Base-by-base conservation (phyloP, 2,797 vertebrate genomes). In the Acrossocheilus fasciatus region DNA sequence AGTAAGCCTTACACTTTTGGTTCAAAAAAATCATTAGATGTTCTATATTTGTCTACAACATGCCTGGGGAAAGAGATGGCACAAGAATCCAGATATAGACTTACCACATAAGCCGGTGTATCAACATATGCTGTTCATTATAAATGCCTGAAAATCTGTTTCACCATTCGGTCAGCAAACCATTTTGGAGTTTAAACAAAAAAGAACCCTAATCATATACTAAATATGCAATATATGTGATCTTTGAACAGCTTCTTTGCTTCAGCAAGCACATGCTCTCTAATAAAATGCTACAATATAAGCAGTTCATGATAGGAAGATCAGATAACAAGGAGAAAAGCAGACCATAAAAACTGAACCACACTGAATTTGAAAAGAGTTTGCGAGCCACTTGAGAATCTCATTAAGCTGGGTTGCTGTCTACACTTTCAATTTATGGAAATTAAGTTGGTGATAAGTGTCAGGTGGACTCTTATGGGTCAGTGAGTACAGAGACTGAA, bases 321-420 rank as follows among this genome's bases (percentile, higher is more conserved):
- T 62, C 64, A 17, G 43, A 70, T 66, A 15, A 50, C 47, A 34
- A 20, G 81, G 52, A 64, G 30, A 84, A 68, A 88, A 87, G 54
- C 70, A 87, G 45, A 76, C 59, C 87, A 83, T 59, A 72, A 75
- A 77, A 85, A 36, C 74, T 85, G 57, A 75, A 4, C 20, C 73
- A 39, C 54, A 39, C 69, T 81, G 78, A 85, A 68, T 76, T 4
- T 83, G 70, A 81, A 85, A 87, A 59, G 75, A 87, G 59, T 69
- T 47, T 75, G 73, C 23, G 20, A 82, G 50, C 57, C 84, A 88
- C 89, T 88, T 54, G 75, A 88, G 85, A 87, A 87, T 72, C 85
- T 92, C 59, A 90, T 91, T 90, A 94, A 88, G 0, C 5, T 30
- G 26, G 87, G 90, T 18, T 72, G 81, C 88, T 79, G 57, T 78